Conservation (phyloP, 1,140 invertebrate species). For the Brachionus koreanus region DNA sequence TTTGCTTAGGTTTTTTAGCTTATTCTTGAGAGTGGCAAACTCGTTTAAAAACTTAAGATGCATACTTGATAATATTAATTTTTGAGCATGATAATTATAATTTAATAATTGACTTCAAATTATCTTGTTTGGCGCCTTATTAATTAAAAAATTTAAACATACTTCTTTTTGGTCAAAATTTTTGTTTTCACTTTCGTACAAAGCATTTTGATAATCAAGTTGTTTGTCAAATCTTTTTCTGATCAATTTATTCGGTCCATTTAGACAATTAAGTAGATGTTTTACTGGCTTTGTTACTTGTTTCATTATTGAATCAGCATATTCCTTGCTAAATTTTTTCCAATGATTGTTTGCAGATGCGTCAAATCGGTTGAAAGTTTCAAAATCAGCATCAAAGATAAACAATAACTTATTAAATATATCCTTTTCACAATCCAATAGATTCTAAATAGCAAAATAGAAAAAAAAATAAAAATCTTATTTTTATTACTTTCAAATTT, state of each 20-base stretch:
- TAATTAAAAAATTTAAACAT: neutral
- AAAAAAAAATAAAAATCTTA: neutral
- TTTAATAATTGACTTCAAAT: no score
- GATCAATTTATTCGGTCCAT: constrained; percentile 19
- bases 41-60: no score
- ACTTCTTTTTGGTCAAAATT: neutral
- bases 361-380: neutral
- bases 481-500: neutral
- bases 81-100: no score
- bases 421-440: constrained; percentile 30
- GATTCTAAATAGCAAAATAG: neutral
- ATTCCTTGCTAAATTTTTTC: neutral
- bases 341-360: neutral
- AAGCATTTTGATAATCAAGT: constrained; percentile 24
- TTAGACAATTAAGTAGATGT: neutral
- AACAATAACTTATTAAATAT: neutral
- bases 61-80: no score
- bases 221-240: constrained; percentile 21
- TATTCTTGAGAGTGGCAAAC: no score
- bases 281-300: constrained; percentile 6
- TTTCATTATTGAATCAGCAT: neutral
- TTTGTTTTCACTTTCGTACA: neutral
- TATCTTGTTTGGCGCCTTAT: neutral
- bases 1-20: no score
- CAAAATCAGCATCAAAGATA: constrained; percentile 8